These are phyloP conservation scores for Takifugu flavidus DNA, from an alignment of 2,113 vertebrate genomes.

Conservation along the genomic window DNA sequence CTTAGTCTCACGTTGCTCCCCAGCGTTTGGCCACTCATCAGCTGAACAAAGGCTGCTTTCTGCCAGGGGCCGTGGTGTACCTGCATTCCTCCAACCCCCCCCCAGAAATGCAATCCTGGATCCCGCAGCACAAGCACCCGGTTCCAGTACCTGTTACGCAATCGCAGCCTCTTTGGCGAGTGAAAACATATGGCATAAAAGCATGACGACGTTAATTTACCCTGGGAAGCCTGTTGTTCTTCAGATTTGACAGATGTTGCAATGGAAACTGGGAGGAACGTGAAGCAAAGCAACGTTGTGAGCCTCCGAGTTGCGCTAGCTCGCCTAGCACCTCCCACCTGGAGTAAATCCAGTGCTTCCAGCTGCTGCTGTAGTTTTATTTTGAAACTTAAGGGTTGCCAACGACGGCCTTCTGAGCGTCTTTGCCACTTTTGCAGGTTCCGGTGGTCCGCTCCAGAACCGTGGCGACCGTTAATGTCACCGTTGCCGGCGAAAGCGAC, in stretches of 20 bases:
- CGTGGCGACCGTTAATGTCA: slow-evolving; percentile 41
- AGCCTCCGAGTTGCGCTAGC: too few relatives aligned
- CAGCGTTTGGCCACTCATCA: slow-evolving; percentile 9
- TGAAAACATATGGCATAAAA: slow-evolving; percentile 34
- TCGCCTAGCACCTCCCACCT: too few relatives aligned
- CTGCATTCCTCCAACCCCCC: slow-evolving; percentile 38
- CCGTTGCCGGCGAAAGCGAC: slow-evolving; percentile 3
- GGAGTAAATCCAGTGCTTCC: too few relatives aligned
- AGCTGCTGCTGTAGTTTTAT: too few relatives aligned
- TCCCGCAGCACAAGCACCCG: too few relatives aligned
- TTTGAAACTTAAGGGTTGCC: too few relatives aligned
- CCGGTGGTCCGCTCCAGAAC: slow-evolving; percentile 35
- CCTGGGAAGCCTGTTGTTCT: neutral
- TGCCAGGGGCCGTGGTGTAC: slow-evolving; percentile 30
- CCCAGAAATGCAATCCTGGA: neutral
- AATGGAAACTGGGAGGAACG: neutral
- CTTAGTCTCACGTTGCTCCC: slow-evolving; percentile 13
- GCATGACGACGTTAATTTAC: neutral
- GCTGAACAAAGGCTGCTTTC: slow-evolving; percentile 36
- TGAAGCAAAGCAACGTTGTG: too few relatives aligned
- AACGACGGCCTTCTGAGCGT: neutral
- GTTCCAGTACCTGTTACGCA: slow-evolving; percentile 34
- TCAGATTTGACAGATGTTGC: slow-evolving; percentile 15
- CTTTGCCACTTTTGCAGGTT: slow-evolving; percentile 50
- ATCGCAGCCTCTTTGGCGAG: slow-evolving; percentile 31